Evolutionary conservation across 2,113 vertebrate genomes (phyloP).

Genomic region (Phodopus roborovskii): DNA sequence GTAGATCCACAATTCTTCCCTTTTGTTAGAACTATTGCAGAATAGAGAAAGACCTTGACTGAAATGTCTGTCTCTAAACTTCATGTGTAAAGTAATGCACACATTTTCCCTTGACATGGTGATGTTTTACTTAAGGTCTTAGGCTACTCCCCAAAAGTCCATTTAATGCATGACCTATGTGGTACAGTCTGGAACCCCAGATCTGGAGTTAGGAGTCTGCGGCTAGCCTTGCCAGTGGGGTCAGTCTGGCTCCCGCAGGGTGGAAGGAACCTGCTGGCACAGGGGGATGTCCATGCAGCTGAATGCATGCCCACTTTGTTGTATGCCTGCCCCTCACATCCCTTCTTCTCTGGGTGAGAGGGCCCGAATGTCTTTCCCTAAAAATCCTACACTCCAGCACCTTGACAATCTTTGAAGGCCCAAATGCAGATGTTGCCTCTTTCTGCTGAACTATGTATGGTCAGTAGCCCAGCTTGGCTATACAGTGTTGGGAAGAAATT

Average conservation of each 20-base stretch:
- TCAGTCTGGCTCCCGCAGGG: neutral
- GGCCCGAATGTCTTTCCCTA: neutral
- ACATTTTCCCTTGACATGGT: neutral
- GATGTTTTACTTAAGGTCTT: neutral
- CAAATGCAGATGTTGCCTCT: neutral
- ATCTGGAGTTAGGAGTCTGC: neutral
- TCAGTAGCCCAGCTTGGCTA: neutral
- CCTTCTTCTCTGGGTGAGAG: neutral
- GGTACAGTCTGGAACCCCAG: neutral
- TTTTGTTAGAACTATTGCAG: neutral
- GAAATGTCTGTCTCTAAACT: neutral
- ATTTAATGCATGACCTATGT: neutral
- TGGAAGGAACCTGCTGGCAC: neutral
- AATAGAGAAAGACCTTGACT: neutral
- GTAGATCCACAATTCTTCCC: neutral
- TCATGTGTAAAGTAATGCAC: neutral
- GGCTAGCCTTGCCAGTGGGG: rapidly evolving
- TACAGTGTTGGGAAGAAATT: neutral
- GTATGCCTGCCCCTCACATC: neutral
- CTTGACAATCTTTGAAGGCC: neutral
- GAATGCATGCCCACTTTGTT: neutral
- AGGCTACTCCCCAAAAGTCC: neutral
- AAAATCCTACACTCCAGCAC: neutral
- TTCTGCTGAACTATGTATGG: neutral
- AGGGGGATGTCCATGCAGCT: neutral